phyloP scores from a whole-genome alignment of 2,888 invertebrate species.

The Drosophila paramelanica region DNA sequence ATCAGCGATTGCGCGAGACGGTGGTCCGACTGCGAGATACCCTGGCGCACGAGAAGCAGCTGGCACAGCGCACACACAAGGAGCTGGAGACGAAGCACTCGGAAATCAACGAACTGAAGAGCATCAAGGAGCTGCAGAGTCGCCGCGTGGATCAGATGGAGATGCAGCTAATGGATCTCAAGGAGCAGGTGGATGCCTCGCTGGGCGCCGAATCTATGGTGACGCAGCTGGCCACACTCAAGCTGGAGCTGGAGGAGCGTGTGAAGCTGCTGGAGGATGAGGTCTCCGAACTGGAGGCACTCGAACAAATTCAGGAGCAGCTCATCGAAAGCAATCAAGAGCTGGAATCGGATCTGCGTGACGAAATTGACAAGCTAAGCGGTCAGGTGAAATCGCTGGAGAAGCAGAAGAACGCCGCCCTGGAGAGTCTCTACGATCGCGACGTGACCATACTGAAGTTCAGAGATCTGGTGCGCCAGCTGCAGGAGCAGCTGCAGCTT shows the following conservation, averaged over 20 bases:
- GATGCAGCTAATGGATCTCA: slow-evolving; percentile 94
- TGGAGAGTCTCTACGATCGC: slow-evolving; percentile 96
- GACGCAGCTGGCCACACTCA: slow-evolving; percentile 95
- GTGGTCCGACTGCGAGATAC: slow-evolving; percentile 96
- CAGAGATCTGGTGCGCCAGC: slow-evolving; percentile 94
- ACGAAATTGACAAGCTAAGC: slow-evolving; percentile 96
- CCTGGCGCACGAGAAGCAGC: slow-evolving; percentile 96
- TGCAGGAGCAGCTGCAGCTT: slow-evolving; percentile 92
- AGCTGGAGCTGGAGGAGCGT: slow-evolving; percentile 96
- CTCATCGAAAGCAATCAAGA: slow-evolving; percentile 97
- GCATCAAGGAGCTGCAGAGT: slow-evolving; percentile 94
- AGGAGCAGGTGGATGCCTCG: slow-evolving; percentile 98
- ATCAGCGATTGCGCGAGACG: slow-evolving; percentile 95
- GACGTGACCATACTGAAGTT: slow-evolving; percentile 97
- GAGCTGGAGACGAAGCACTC: slow-evolving; percentile 95
- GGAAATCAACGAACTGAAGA: slow-evolving; percentile 92
- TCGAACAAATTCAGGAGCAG: slow-evolving; percentile 98
- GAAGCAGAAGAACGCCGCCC: slow-evolving; percentile 93
- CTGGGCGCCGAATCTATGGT: slow-evolving; percentile 99
- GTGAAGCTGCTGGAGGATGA: slow-evolving; percentile 94
- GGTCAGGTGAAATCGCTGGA: slow-evolving; percentile 92
- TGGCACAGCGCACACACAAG: slow-evolving; percentile 94
- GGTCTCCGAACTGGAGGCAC: slow-evolving; percentile 94
- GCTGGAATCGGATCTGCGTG: slow-evolving; percentile 95
- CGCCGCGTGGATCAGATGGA: slow-evolving; percentile 91